Evolutionary conservation across 2,797 vertebrate species (phyloP), one percentile per base, ranked within the genome.

Genomic region (Fistularia tabacaria): DNA sequence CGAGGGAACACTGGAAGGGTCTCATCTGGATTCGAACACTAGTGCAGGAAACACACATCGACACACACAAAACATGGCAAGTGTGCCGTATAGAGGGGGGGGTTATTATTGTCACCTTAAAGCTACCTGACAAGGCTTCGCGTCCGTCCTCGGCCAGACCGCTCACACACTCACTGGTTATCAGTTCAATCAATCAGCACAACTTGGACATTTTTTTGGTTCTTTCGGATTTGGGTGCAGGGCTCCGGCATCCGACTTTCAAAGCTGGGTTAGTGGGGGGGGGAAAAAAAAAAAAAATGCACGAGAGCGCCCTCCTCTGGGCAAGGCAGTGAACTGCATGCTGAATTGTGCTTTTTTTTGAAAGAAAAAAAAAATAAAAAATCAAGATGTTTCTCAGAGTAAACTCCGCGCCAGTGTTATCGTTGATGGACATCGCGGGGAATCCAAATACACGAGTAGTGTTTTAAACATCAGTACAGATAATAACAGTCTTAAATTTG

Each of bases 301-400:
- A 25, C 25, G 5, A 25, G 25, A 57, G 73, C 38, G 73, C 86
- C 89, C 84, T 68, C 90, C 36, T 15, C 50, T 77, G 88, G 83
- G 73, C 75, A 80, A 68, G 73, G 72, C 84, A 74, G 85, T 83
- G 82, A 85, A 78, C 61, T 83, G 80, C 84, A 85, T 80, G 69
- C 75, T 66, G 57, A 71, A 56, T 85, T 85, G 84, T 83, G 83
- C 85, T 88, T 87, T 71, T 74, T 58, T 37, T 40, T 53, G 13
- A 12, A 25, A 25, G 5, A 25, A 25, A 25, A 60, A 61, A 60
- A 25, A 4, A 43, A 11, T 7, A 1, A 48, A 36, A 10, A 48
- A 10, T 0, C 1, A 8, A 48, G 13, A 9, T 14, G 14, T 8
- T 25, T 43, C 10, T 43, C 10, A 43, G 10, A 50, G 7, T 6